Evolutionary conservation across 2,113 vertebrate genomes (phyloP), one percentile per base, ranked within the genome.

Genomic region (Bettongia penicillata): DNA sequence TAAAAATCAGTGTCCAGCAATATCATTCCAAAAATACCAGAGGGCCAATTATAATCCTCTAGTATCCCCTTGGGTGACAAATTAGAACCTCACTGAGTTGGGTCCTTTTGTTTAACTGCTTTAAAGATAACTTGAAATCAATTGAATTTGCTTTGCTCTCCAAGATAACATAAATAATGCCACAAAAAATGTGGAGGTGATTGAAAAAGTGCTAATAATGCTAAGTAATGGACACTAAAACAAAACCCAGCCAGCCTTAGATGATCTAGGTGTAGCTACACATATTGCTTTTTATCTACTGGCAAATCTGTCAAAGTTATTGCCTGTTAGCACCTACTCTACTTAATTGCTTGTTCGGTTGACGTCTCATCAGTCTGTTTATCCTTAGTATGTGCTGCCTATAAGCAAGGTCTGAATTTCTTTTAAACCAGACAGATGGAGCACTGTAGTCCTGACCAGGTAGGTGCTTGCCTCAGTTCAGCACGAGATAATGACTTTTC

Each of bases 261-360:
- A 77, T n/a, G 52, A 93, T 57, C 92, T 48, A 9, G 26, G 43
- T n/a, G 57, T 19, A 77, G 14, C 31, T 77, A 77, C 26, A 22
- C 52, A 93, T 68, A 93, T 92, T 97, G 90, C 91, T 92, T 93
- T 0, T 77, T 89, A 95, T 94, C 96, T 91, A 5, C 11, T 91
- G 93, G 53, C 93, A 96, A 96, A 95, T 95, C 91, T 92, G 68
- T 77, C 61, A 77, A 77, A 77, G 61, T n/a, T n/a, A n/a, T n/a
- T 77, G 61, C 37, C 61, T n/a, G 61, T n/a, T 77, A 77, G 61
- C 55, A 94, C 93, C 53, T 93, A 31, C 43, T 48, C 16, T 95
- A 52, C 91, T 94, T 84, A 93, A 61, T 91, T 96, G 91, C 92
- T 96, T 92, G 94, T 89, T 53, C n/a, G 24, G 47, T 57, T 89